phyloP scores from a whole-genome alignment of 2,113 vertebrate species.

The Otis tarda region DNA sequence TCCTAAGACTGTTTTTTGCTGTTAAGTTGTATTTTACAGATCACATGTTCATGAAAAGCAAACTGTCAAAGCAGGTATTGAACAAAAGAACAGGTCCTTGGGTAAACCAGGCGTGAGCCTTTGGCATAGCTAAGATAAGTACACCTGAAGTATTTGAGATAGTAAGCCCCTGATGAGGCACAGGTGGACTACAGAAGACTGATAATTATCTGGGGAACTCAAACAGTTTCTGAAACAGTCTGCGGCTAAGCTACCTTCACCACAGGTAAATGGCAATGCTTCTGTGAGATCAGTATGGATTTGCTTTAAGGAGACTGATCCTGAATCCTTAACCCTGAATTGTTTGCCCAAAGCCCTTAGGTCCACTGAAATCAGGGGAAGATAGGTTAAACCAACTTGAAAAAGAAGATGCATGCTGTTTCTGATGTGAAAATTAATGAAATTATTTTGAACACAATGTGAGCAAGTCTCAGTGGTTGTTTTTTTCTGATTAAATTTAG shows the following conservation, averaged over 20 bases:
- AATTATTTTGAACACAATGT: background rate
- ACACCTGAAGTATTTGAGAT: background rate
- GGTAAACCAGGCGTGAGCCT: background rate
- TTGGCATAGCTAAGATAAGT: background rate
- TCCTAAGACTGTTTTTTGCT: background rate
- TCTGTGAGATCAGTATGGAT: background rate
- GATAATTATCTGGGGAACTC: background rate
- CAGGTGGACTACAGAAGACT: background rate
- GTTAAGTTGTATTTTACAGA: background rate
- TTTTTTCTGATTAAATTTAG: constrained; percentile 5
- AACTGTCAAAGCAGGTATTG: background rate
- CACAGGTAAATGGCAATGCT: background rate
- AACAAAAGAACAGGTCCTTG: background rate
- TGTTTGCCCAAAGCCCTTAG: background rate
- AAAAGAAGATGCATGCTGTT: background rate
- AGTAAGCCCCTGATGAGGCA: background rate
- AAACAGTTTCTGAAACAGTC: background rate
- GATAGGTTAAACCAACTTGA: background rate
- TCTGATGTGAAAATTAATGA: background rate
- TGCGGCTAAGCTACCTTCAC: background rate
- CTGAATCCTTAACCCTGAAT: background rate
- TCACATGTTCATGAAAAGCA: background rate
- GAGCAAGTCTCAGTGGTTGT: background rate
- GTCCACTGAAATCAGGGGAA: background rate
- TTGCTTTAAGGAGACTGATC: background rate